Evolutionary conservation across 2,888 invertebrate species (phyloP), one percentile per base, ranked within the genome.

Genomic region (Lypha dubia): DNA sequence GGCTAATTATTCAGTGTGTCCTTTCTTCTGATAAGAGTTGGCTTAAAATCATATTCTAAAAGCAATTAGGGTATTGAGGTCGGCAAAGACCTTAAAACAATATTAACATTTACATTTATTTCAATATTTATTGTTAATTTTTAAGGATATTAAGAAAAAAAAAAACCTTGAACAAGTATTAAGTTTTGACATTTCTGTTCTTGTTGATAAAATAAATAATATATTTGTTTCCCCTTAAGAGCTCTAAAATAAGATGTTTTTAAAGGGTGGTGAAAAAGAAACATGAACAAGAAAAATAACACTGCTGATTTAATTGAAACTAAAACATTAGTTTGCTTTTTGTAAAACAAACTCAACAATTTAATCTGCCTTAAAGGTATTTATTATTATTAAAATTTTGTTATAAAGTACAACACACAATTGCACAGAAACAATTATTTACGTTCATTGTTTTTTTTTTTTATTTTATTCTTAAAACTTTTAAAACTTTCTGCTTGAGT

Each of bases 301-400:
- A 8, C 44, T 44, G 13, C 13, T 68, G 8, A 58, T 56, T n/a
- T n/a, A 60, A n/a, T 68, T 38, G 41, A 49, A 49, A 32, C 6
- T 38, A 24, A 63, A 53, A 71, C 11, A 76, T 65, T 65, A 38
- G 49, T 75, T 56, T 63, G 49, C 28, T 68, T 56, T 56, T 56
- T 58, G 56, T 41, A 56, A 49, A 65, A 24, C 65, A 73, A 65
- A 77, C 73, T 35, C 17, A 77, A 75, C 24, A 84, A 79, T 79
- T 70, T 71, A 38, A 75, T 67, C 65, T 75, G 83, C 70, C 65
- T 75, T 51, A 13, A 71, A 71, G 75, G 44, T 58, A 75, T 79
- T 63, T 56, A 17, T 49, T 71, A 20, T 65, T 65, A n/a, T n/a
- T n/a, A n/a, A n/a, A n/a, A n/a, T n/a, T 13, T 28, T 62, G 15